Percentiles rank a stretch among this genome's conserved stretches.
Conservation (phyloP, 2,888 invertebrate genomes). For the Drosophila buzzatii region DNA sequence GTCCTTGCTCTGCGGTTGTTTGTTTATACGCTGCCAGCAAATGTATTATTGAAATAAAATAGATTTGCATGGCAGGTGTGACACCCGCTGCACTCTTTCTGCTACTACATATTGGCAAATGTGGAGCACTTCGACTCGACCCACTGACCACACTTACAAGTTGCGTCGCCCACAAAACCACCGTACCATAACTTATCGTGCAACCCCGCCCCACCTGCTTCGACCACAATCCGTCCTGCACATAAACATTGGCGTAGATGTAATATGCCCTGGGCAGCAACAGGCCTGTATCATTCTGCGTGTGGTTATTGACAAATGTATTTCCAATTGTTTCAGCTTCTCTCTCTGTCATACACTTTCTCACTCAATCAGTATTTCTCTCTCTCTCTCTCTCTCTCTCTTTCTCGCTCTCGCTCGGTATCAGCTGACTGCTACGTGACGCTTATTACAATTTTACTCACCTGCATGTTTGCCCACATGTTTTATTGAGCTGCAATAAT, state of each 20-base stretch:
- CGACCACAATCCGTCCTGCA: conserved; percentile 13
- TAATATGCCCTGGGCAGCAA: conserved; percentile 52
- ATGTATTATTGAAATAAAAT: conserved; percentile 72
- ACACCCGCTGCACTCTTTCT: conserved; percentile 35
- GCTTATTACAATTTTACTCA: conserved; percentile 64
- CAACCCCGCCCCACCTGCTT: conserved; percentile 11
- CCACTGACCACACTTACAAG: conserved; percentile 65
- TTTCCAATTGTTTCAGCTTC: conserved; percentile 69
- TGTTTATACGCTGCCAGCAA: conserved; percentile 61
- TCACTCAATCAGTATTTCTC: neutral
- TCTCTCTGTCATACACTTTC: neutral
- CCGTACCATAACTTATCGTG: conserved; percentile 64
- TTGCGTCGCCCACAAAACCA: conserved; percentile 51
- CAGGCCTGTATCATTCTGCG: conserved; percentile 64
- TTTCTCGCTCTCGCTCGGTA: no score
- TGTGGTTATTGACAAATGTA: conserved; percentile 78
- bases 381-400: neutral
- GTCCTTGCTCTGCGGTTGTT: conserved; percentile 54
- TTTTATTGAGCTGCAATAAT: conserved; percentile 70
- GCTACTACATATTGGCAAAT: neutral
- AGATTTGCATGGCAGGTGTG: conserved; percentile 70
- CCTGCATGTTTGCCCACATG: conserved; percentile 49
- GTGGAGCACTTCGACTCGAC: neutral
- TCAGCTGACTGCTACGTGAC: conserved; percentile 55
- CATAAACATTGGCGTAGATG: conserved; percentile 22